Evolutionary conservation across 2,888 invertebrate genomes (phyloP).

Genomic region (Conistra vaccinii): DNA sequence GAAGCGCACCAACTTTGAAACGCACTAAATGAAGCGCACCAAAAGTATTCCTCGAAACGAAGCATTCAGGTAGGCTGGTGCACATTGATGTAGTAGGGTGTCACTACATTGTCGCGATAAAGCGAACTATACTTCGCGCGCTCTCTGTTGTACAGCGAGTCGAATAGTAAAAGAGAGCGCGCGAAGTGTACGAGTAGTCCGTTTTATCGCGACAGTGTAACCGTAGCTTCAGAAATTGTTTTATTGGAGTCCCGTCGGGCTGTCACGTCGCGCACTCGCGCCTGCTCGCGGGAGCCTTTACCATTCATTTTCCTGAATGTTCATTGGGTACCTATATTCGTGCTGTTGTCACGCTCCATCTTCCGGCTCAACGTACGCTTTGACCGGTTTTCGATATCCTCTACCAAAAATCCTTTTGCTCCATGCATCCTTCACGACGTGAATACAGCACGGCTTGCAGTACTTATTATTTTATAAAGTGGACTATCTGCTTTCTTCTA

Average conservation of each 20-base stretch:
- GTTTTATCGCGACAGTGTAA: background rate
- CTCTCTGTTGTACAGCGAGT: too few relatives aligned
- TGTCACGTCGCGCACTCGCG: too few relatives aligned
- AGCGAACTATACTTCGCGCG: too few relatives aligned
- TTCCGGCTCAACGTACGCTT: constrained; percentile 27
- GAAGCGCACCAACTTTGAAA: too few relatives aligned
- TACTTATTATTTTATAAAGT: constrained; percentile 18
- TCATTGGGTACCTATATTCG: background rate
- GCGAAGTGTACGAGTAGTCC: background rate
- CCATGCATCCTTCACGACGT: constrained; percentile 3
- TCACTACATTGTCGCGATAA: too few relatives aligned
- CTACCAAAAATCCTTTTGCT: constrained; percentile 32
- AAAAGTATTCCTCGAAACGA: too few relatives aligned
- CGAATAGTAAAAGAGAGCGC: too few relatives aligned
- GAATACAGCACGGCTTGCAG: background rate
- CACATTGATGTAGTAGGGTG: background rate
- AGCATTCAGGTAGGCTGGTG: too few relatives aligned
- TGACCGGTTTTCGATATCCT: constrained; percentile 45
- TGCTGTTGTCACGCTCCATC: constrained; percentile 24
- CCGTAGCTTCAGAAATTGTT: too few relatives aligned
- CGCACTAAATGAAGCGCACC: too few relatives aligned
- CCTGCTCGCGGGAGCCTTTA: too few relatives aligned
- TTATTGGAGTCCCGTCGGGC: too few relatives aligned
- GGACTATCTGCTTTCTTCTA: constrained; percentile 12
- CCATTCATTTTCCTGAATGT: background rate